Conservation (phyloP, 2,797 vertebrate genomes). For the Etheostoma perlongum region DNA sequence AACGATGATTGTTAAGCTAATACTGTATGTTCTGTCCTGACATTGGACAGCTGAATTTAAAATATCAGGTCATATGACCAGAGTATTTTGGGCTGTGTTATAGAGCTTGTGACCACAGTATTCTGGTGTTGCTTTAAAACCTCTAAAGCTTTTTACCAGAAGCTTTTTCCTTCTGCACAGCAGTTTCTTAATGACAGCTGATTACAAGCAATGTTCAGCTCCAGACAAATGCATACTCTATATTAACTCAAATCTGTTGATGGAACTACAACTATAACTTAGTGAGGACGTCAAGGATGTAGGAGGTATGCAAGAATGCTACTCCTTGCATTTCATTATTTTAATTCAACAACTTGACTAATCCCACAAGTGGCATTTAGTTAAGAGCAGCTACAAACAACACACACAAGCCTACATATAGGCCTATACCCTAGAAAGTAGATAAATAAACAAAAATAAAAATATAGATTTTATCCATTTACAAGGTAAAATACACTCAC, state of each 20-base stretch:
- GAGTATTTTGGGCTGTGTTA: conserved; percentile 68
- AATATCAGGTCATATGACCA: conserved; percentile 58
- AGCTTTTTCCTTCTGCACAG: conserved; percentile 5
- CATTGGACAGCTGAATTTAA: conserved; percentile 34
- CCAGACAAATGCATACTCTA: conserved; percentile 33
- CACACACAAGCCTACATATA: too few species aligned
- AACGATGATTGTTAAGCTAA: conserved; percentile 36
- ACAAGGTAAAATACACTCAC: too few species aligned
- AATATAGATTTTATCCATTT: too few species aligned
- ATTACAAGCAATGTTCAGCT: conserved; percentile 34
- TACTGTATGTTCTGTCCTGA: conserved; percentile 20
- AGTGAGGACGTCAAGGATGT: not conserved
- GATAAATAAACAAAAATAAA: too few species aligned
- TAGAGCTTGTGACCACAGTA: conserved; percentile 42
- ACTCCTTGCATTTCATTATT: not conserved
- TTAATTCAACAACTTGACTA: too few species aligned
- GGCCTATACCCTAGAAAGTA: too few species aligned
- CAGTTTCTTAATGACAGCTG: conserved; percentile 33
- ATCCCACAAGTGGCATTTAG: too few species aligned
- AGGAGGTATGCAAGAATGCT: not conserved
- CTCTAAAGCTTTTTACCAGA: conserved; percentile 19
- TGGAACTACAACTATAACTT: conserved; percentile 2
- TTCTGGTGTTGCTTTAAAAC: conserved; percentile 36
- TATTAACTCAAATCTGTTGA: conserved; percentile 50
- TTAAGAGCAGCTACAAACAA: too few species aligned